These are phyloP conservation scores for Acronicta alni DNA, from an alignment of 2,888 invertebrate species.

Conservation along the genomic window DNA sequence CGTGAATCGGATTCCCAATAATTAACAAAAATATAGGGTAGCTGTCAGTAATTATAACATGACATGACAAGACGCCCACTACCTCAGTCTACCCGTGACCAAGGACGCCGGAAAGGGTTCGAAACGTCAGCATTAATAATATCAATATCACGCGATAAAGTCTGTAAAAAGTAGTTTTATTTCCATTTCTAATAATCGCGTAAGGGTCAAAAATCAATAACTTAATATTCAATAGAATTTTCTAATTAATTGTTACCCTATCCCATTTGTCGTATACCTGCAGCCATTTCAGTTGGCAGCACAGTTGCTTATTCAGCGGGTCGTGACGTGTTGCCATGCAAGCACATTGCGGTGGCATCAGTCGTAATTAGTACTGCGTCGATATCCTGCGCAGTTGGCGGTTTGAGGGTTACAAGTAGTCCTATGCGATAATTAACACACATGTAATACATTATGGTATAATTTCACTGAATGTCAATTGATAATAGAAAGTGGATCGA, in stretches of 20 bases:
- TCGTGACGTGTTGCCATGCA: constrained; percentile 32
- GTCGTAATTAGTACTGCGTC: constrained; percentile 49
- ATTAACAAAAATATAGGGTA: too few relatives aligned
- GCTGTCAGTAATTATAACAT: too few relatives aligned
- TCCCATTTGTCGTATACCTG: constrained; percentile 9
- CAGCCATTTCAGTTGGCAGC: constrained; percentile 20
- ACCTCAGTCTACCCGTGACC: too few relatives aligned
- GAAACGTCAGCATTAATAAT: too few relatives aligned
- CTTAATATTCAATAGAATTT: constrained; percentile 1
- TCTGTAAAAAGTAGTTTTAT: too few relatives aligned
- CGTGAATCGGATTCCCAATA: too few relatives aligned
- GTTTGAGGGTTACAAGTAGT: constrained; percentile 25
- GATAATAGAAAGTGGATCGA: too few relatives aligned
- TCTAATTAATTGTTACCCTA: constrained; percentile 13
- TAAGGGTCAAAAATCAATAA: too few relatives aligned
- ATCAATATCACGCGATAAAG: too few relatives aligned
- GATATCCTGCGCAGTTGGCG: constrained; percentile 45
- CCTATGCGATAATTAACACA: constrained; percentile 18
- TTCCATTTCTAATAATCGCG: too few relatives aligned
- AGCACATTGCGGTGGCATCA: constrained; percentile 42
- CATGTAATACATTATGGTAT: background rate
- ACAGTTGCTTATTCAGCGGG: constrained; percentile 21
- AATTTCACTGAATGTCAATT: background rate
- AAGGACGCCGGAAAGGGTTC: too few relatives aligned
- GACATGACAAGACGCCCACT: too few relatives aligned